These are phyloP conservation scores for Pangasius macronema DNA, from an alignment of 2,797 vertebrate species.

Conservation along the genomic window DNA sequence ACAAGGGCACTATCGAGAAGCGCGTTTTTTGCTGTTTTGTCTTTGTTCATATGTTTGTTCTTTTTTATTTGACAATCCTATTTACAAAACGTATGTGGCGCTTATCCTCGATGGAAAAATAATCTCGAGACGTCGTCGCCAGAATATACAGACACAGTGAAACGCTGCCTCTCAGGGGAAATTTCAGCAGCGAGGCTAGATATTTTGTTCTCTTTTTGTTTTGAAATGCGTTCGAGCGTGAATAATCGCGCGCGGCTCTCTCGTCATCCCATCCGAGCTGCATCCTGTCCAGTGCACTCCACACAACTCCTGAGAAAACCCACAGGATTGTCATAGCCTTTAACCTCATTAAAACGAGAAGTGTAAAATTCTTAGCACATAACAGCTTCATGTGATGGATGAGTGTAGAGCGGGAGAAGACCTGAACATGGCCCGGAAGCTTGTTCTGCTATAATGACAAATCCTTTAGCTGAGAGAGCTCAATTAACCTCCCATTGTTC, in stretches of 20 bases:
- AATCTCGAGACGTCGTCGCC: conserved; percentile 27
- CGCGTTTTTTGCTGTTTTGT: conserved; percentile 1
- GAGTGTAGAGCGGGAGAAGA: conserved; percentile 37
- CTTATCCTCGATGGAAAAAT: conserved; percentile 29
- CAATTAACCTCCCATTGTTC: conserved; percentile 56
- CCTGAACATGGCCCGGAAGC: conserved; percentile 35
- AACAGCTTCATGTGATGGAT: conserved; percentile 49
- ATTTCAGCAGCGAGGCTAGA: conserved; percentile 28
- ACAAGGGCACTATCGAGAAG: not conserved
- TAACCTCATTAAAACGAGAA: conserved; percentile 14
- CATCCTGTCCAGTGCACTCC: not conserved
- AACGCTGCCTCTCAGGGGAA: conserved; percentile 45
- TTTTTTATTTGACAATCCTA: conserved; percentile 16
- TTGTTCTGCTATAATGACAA: conserved; percentile 51
- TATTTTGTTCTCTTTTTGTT: conserved; percentile 22
- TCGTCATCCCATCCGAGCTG: not conserved
- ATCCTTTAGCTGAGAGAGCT: conserved; percentile 49
- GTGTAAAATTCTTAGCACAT: conserved; percentile 25
- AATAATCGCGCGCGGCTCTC: conserved; percentile 19
- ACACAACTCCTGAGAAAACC: not conserved
- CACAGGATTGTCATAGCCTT: not conserved
- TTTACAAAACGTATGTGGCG: conserved; percentile 33
- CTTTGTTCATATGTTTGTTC: conserved; percentile 26
- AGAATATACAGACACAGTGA: conserved; percentile 45
- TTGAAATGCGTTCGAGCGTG: conserved; percentile 23